Conservation (phyloP, 2,113 vertebrate genomes). For the Nestor notabilis region DNA sequence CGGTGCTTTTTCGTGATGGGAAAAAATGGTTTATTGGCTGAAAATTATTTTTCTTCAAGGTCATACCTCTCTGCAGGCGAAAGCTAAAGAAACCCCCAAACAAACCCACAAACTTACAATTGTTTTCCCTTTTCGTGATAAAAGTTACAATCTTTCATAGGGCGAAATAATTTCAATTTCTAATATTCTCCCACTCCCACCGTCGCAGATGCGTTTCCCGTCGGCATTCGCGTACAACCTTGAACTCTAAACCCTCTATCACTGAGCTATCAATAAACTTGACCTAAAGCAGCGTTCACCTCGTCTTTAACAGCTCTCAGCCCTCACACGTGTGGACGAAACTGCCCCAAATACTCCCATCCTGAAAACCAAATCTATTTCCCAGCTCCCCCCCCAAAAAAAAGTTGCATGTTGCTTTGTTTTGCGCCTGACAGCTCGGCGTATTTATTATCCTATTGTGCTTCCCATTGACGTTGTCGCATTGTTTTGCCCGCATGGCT, state of each 20-base stretch:
- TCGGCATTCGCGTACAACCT: neutral
- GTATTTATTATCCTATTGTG: slow-evolving; percentile 69
- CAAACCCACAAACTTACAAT: neutral
- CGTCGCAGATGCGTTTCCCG: neutral
- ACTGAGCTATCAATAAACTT: slow-evolving; percentile 42
- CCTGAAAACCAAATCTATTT: neutral
- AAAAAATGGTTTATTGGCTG: neutral
- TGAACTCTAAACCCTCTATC: slow-evolving; percentile 1
- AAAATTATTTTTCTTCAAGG: neutral
- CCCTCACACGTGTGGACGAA: neutral
- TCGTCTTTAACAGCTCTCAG: neutral
- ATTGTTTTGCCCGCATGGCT: slow-evolving; percentile 60
- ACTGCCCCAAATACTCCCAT: neutral
- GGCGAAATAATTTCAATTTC: neutral
- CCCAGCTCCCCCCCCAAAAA: neutral
- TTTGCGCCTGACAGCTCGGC: slow-evolving; percentile 48
- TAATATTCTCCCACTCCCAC: neutral
- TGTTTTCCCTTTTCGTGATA: neutral
- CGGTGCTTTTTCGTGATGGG: neutral
- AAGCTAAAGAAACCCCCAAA: neutral
- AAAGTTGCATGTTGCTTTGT: slow-evolving; percentile 33
- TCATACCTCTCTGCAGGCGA: neutral
- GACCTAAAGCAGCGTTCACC: neutral
- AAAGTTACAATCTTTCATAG: neutral
- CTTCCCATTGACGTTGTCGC: slow-evolving; percentile 50